These are phyloP conservation scores for Danio albolineatus DNA, from an alignment of 2,797 vertebrate species.

Conservation along the genomic window DNA sequence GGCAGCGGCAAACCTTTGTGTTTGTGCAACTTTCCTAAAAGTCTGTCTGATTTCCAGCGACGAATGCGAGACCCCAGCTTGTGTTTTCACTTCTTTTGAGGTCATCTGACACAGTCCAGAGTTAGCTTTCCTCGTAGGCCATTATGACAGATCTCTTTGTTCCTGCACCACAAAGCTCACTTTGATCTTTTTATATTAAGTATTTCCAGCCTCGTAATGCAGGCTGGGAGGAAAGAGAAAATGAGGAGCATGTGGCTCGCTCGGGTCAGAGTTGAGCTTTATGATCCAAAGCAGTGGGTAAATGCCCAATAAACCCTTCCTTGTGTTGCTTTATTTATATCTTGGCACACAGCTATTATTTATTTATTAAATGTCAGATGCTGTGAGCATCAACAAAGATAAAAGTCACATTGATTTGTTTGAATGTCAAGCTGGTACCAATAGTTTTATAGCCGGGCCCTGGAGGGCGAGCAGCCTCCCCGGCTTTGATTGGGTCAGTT, in stretches of 20 bases:
- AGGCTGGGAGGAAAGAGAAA: slow-evolving; percentile 79
- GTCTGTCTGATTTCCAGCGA: background rate
- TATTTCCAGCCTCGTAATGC: slow-evolving; percentile 90
- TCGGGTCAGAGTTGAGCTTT: slow-evolving; percentile 81
- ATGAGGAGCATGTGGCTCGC: slow-evolving; percentile 88
- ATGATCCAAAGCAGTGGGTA: slow-evolving; percentile 86
- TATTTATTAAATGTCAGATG: slow-evolving; percentile 59
- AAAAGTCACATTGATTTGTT: slow-evolving; percentile 70
- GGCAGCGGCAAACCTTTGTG: background rate
- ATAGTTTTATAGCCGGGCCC: slow-evolving; percentile 18
- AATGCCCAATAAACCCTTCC: slow-evolving; percentile 75
- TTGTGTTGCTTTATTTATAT: slow-evolving; percentile 55
- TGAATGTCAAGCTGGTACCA: slow-evolving; percentile 72
- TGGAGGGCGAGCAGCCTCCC: slow-evolving; percentile 3
- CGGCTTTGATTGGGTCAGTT: slow-evolving; percentile 49
- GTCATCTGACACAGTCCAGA: slow-evolving; percentile 72
- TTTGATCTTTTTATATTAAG: slow-evolving; percentile 92
- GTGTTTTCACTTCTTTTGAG: slow-evolving; percentile 55
- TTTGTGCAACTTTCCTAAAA: slow-evolving; percentile 12
- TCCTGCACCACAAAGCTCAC: slow-evolving; percentile 80
- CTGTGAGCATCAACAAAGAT: slow-evolving; percentile 65
- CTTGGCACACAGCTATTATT: slow-evolving; percentile 41
- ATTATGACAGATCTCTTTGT: slow-evolving; percentile 87
- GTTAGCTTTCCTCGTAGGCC: slow-evolving; percentile 77
- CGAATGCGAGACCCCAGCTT: slow-evolving; percentile 13